Conservation (phyloP, 1,140 invertebrate species). For the Pararge aegeria region DNA sequence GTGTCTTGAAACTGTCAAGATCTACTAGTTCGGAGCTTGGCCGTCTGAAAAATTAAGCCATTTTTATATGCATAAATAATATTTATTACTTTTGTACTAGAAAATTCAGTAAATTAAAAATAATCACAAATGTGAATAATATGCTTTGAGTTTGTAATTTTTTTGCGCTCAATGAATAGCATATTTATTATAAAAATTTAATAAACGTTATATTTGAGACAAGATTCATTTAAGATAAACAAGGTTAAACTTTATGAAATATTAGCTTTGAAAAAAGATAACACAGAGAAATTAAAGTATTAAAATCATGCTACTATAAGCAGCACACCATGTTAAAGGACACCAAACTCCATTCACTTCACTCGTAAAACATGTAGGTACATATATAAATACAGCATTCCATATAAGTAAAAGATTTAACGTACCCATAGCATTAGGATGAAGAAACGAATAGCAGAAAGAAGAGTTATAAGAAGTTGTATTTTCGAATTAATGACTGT, state of each 20-base stretch:
- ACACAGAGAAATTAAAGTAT: background rate
- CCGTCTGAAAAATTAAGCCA: slow-evolving; percentile 70
- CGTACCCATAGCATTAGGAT: background rate
- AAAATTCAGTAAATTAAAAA: no score
- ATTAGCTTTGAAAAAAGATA: background rate
- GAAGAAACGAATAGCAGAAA: background rate
- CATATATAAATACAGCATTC: background rate
- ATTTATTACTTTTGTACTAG: background rate
- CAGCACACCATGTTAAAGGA: background rate
- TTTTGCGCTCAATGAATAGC: background rate
- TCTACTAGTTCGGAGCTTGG: slow-evolving; percentile 89
- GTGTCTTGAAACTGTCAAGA: slow-evolving; percentile 88
- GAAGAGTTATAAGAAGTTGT: background rate
- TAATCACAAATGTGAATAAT: no score
- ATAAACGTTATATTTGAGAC: background rate
- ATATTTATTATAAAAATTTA: background rate
- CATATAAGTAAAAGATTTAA: background rate
- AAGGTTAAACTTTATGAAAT: background rate
- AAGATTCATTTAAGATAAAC: background rate
- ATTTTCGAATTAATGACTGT: slow-evolving; percentile 15
- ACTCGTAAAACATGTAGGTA: background rate
- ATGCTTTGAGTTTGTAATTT: no score
- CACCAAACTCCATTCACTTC: background rate
- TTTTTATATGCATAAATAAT: background rate
- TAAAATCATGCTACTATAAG: background rate